Base-by-base conservation (phyloP, 2,113 vertebrate genomes). In the Hylia prasina region DNA sequence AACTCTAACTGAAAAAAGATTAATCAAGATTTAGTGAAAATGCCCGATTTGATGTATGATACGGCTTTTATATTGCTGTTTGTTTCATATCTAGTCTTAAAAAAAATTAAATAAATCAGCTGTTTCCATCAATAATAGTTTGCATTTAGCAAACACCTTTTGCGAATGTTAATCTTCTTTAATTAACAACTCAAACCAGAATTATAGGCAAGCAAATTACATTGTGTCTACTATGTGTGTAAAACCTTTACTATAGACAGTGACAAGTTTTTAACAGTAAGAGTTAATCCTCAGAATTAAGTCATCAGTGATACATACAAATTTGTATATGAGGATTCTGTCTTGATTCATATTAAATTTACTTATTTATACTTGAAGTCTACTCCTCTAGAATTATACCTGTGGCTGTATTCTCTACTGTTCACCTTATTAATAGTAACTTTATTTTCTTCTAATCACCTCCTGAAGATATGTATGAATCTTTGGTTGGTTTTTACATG, bases 1-100 rank as follows among this genome's bases (percentile, higher is more conserved):
- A 96, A 93, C 31, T 91, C 82, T 94, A 96, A 95, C 87, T 47
- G 65, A 70, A 89, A 81, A 88, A 56, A 71, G 11, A 69, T 82
- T 72, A 89, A 50, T 91, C 73, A 83, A 75, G 68, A 69, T 78
- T 63, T 93, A 77, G 64, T 90, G 48, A 85, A 94, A 93, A 93
- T 51, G 93, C 31, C 11, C 35, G 40, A 60, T 63, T 3, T 64
- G 5, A 64, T 66, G 13, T 58, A 39, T 37, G 64, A 64, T 78
- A 51, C 1, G 8, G 42, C 51, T 87, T 89, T 89, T 82, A 73
- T 86, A 73, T 28, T 60, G 2, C 65, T 83, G 14, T 71, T 78
- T 91, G 42, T 69, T 94, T 94, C 60, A 28, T 71, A 48, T 48
- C 42, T 91, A 22, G 21, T 87, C 87, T 93, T 50, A 60, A 86